Conservation (phyloP, 2,797 vertebrate species). For the Syngnathus rostellatus region DNA sequence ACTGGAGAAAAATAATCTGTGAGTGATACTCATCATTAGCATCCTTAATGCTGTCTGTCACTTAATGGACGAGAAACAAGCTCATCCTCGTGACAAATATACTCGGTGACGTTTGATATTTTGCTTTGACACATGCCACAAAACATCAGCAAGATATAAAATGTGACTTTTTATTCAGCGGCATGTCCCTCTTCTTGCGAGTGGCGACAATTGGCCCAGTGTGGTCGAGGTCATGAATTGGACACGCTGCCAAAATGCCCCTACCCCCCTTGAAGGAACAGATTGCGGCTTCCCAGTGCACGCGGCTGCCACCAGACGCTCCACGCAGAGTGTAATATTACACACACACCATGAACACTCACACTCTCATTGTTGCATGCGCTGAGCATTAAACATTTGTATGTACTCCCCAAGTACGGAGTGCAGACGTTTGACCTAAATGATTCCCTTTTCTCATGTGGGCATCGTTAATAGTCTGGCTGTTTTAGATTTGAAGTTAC, state of each 20-base stretch:
- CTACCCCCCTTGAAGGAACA: constrained; percentile 52
- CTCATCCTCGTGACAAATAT: neutral
- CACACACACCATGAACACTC: constrained; percentile 15
- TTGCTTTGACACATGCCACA: neutral
- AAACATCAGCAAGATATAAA: neutral
- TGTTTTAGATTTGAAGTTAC: neutral
- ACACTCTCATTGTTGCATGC: constrained; percentile 16
- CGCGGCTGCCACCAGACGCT: constrained; percentile 52
- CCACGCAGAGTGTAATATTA: constrained; percentile 38
- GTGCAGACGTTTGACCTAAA: constrained; percentile 13
- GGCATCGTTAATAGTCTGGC: constrained; percentile 6
- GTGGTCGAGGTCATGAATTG: constrained; percentile 38
- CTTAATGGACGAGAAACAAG: neutral
- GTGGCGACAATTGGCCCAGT: constrained; percentile 18
- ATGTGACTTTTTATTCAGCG: constrained; percentile 29
- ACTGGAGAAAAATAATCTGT: constrained; percentile 3
- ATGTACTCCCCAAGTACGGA: neutral
- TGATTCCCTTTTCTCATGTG: constrained; percentile 11
- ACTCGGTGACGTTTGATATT: neutral
- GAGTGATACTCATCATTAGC: neutral
- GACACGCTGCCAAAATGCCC: constrained; percentile 48
- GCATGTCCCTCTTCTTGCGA: constrained; percentile 51
- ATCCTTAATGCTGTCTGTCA: neutral
- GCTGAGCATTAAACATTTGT: neutral
- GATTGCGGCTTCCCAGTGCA: constrained; percentile 59